These are phyloP conservation scores for Diachasma alloeum DNA, from an alignment of 1,140 invertebrate genomes.

Conservation along the genomic window DNA sequence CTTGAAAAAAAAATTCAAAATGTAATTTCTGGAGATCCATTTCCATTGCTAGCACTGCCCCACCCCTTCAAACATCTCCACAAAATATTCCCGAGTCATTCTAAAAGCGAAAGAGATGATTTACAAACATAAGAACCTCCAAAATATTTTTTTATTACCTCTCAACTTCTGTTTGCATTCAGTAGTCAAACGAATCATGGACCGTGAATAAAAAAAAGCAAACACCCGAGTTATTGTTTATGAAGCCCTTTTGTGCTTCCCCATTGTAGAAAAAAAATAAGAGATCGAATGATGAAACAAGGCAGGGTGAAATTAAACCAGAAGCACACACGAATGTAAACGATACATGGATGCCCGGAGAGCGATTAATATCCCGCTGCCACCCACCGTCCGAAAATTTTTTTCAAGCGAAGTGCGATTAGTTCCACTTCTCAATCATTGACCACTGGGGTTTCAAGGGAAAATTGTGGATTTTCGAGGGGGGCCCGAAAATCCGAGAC, in stretches of 20 bases:
- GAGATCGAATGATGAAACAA: neutral
- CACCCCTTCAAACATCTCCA: too few relatives aligned
- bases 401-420: conserved; percentile 12
- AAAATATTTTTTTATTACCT: too few relatives aligned
- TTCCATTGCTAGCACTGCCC: too few relatives aligned
- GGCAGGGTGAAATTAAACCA: neutral
- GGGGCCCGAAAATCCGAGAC: neutral
- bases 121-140: too few relatives aligned
- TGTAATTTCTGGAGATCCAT: too few relatives aligned
- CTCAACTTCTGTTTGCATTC: conserved; percentile 1
- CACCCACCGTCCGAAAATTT: conserved; percentile 26
- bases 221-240: conserved; percentile 21
- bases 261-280: conserved; percentile 14
- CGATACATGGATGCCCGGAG: conserved; percentile 7
- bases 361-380: conserved; percentile 19
- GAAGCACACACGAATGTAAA: neutral
- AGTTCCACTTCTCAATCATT: conserved; percentile 24
- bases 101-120: too few relatives aligned
- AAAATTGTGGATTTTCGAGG: conserved; percentile 13
- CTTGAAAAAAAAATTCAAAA: too few relatives aligned
- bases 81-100: too few relatives aligned
- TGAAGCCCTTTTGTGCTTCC: conserved; percentile 9
- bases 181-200: conserved; percentile 21
- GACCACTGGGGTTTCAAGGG: neutral
- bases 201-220: conserved; percentile 1